A percentile compares a stretch with the other conserved stretches of the same genome.
phyloP scores from a whole-genome alignment of 2,113 vertebrate genomes.

The Nycticryphes semicollaris region DNA sequence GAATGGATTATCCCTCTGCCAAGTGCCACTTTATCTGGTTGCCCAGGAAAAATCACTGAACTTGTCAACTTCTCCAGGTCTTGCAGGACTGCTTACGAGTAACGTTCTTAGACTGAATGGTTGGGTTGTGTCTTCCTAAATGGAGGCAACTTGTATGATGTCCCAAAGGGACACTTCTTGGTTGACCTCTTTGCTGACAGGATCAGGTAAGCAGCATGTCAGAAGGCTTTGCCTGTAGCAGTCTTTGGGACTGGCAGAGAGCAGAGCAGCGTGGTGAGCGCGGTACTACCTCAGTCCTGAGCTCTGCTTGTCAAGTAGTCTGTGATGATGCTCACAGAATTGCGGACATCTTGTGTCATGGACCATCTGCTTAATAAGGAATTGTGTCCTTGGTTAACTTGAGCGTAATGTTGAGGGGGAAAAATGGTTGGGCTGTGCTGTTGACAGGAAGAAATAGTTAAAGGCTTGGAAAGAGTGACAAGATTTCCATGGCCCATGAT shows the following conservation, averaged over 20 bases:
- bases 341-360: background rate
- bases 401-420: background rate
- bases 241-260: background rate
- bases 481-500: background rate
- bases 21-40: background rate
- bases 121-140: background rate
- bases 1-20: background rate
- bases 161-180: background rate
- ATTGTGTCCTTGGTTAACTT: background rate
- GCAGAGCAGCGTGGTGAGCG: fast-evolving
- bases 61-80: background rate
- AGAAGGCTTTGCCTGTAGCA: background rate
- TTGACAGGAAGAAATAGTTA: background rate
- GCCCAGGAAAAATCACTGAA: background rate
- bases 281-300: background rate
- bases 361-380: background rate
- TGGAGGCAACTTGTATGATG: background rate
- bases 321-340: background rate
- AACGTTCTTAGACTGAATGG: background rate
- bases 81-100: background rate
- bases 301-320: background rate
- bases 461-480: background rate
- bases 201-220: background rate
- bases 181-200: background rate
- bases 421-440: background rate